Base-by-base conservation (phyloP, 2,888 invertebrate genomes). In the Catocala fraxini region DNA sequence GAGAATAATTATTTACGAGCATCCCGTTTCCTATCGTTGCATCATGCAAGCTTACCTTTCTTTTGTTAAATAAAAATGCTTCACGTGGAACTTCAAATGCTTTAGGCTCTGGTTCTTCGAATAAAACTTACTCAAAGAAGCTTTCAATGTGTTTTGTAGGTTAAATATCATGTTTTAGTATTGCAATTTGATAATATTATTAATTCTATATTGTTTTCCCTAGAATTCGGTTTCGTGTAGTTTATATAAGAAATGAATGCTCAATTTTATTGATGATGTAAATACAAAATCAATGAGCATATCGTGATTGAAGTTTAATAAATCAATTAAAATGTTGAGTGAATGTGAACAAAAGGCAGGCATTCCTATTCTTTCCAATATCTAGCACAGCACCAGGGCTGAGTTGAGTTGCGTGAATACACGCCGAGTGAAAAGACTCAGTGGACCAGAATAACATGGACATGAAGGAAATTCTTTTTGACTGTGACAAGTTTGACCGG, bases 381-480 rank as follows among this genome's bases (percentile, higher is more conserved):
- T 85, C 77, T 83, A 71, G 81, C 73, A 80, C 83, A 79, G 71
- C 81, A 75, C 67, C 63, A 64, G 49, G 43, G 6, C 48, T 43
- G 53, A 51, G 54, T 49, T 63, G 55, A 68, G 63, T 41, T 59
- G 52, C 51, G 58, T 63, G 59, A 67, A 76, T 70, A 71, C 65
- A 68, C 60, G 60, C 68, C 63, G 68, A 80, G 45, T 65, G 57
- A 86, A 87, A 86, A 79, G 82, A 71, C 62, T 71, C 82, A 84
- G 75, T 81, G 75, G 78, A 82, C 82, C 81, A 81, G 80, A 84
- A 83, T 76, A 77, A 79, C 73, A 63, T 70, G 72, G 70, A 73
- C 73, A 78, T 72, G 73, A 73, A 68, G 73, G 71, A 73, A 64
- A 68, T 79, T 75, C 59, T 65, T 69, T 72, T 57, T 42, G 59